Percentiles rank a stretch among this genome's conserved stretches.
Evolutionary conservation across 2,888 invertebrate genomes (phyloP).

Genomic region (Punctoribates punctum): DNA sequence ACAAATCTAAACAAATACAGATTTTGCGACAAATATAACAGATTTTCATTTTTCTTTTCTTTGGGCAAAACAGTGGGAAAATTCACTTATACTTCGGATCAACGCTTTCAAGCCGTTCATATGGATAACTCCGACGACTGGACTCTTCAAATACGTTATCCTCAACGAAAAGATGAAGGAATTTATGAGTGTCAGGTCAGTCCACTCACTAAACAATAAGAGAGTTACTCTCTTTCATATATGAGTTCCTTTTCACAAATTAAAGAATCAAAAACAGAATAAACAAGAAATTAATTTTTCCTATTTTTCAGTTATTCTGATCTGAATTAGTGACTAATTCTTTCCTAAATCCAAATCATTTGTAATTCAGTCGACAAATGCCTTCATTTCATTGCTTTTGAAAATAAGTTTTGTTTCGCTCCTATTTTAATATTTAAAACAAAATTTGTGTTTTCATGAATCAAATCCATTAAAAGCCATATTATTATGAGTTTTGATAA

Average conservation of each 20-base stretch:
- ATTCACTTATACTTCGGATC: constrained; percentile 86
- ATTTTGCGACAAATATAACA: background rate
- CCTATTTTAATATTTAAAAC: too few relatives aligned
- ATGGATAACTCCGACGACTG: constrained; percentile 86
- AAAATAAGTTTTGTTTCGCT: too few relatives aligned
- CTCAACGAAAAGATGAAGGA: constrained; percentile 86
- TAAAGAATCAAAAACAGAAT: constrained; percentile 1
- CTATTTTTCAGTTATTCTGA: background rate
- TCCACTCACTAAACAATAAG: background rate
- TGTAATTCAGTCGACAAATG: background rate
- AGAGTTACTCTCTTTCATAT: background rate
- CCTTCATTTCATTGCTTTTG: too few relatives aligned
- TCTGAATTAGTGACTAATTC: background rate
- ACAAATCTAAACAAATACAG: background rate
- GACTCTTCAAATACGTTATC: constrained; percentile 90
- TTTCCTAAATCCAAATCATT: background rate
- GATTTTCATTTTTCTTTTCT: constrained; percentile 17
- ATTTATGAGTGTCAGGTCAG: constrained; percentile 88
- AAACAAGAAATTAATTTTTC: background rate
- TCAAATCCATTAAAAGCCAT: too few relatives aligned
- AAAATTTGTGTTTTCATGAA: too few relatives aligned
- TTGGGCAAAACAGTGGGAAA: constrained; percentile 63
- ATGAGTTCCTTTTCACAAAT: background rate
- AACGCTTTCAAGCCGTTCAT: constrained; percentile 65
- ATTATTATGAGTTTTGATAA: too few relatives aligned